These are phyloP conservation scores for Corythornis cristatus DNA, from an alignment of 2,113 vertebrate genomes.

Conservation along the genomic window DNA sequence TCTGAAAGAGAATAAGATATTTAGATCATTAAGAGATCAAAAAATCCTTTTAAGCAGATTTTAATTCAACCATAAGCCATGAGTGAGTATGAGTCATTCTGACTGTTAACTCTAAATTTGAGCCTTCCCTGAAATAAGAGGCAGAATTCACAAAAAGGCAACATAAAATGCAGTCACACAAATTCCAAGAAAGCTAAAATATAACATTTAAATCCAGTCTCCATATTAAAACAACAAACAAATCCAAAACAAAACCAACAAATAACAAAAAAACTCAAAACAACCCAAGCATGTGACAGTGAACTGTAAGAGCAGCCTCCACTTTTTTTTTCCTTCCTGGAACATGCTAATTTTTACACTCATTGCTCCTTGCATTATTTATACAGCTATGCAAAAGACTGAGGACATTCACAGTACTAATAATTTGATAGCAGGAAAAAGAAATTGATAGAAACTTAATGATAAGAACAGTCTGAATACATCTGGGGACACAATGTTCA, in stretches of 20 bases:
- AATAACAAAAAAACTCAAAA: neutral
- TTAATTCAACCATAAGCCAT: neutral
- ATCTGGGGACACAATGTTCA: neutral
- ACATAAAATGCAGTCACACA: neutral
- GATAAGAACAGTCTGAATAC: neutral
- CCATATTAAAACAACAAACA: neutral
- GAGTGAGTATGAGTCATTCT: neutral
- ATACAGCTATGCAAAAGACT: neutral
- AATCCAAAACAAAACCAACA: too few relatives aligned
- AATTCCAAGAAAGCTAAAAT: neutral
- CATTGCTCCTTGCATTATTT: neutral
- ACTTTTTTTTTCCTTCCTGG: neutral
- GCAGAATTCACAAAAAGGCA: neutral
- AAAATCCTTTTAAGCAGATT: neutral
- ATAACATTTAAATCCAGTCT: neutral
- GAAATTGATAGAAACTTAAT: neutral
- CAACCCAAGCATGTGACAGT: neutral
- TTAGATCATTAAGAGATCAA: neutral
- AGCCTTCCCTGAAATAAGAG: neutral
- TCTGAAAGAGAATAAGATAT: constrained; percentile 75
- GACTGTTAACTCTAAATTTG: neutral
- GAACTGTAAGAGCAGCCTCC: neutral
- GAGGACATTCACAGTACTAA: neutral
- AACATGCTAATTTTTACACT: neutral
- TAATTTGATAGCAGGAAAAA: neutral